Conservation (phyloP, 2,797 vertebrate genomes). For the Anabas testudineus region DNA sequence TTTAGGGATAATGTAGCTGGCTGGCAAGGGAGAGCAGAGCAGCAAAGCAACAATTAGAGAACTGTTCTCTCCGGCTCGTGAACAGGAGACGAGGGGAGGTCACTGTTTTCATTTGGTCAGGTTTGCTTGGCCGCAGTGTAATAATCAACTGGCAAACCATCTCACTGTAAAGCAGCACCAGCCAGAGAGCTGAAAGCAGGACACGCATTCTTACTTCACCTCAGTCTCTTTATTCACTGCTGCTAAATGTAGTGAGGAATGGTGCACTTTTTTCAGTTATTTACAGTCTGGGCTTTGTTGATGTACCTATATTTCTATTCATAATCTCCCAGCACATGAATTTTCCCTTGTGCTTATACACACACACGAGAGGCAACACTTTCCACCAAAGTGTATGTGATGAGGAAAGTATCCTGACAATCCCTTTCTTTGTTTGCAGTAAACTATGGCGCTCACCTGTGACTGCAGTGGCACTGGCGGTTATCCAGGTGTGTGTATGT, state of each 20-base stretch:
- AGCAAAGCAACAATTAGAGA: conserved; percentile 78
- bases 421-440: conserved; percentile 80
- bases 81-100: conserved; percentile 63
- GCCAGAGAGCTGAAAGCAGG: conserved; percentile 54
- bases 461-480: conserved; percentile 73
- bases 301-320: conserved; percentile 53
- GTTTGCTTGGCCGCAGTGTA: conserved; percentile 58
- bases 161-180: conserved; percentile 42
- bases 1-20: conserved; percentile 78
- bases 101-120: conserved; percentile 73
- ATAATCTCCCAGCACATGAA: conserved; percentile 32
- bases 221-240: conserved; percentile 31
- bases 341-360: conserved; percentile 2
- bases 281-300: conserved; percentile 37
- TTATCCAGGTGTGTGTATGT: conserved; percentile 53
- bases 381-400: conserved; percentile 47
- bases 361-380: conserved; percentile 31
- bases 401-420: conserved; percentile 71
- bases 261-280: conserved; percentile 21
- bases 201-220: conserved; percentile 38
- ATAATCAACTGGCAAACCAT: conserved; percentile 64
- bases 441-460: conserved; percentile 81
- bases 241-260: conserved; percentile 54
- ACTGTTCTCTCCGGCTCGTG: conserved; percentile 63
- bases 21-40: conserved; percentile 62